phyloP scores from a whole-genome alignment of 2,797 vertebrate genomes.

The Trachops cirrhosus region DNA sequence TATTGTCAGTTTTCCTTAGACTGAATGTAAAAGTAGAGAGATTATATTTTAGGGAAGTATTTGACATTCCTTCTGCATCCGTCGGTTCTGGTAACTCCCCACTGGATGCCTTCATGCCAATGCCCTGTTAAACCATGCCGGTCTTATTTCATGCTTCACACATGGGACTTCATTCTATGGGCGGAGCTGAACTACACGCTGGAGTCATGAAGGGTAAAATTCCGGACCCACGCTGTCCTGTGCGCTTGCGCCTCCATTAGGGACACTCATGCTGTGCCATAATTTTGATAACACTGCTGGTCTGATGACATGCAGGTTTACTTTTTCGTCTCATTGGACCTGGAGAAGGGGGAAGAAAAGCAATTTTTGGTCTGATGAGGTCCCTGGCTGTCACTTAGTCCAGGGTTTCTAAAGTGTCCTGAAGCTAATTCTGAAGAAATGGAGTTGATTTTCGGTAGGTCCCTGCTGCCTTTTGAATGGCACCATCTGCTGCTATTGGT shows the following conservation, averaged over 20 bases:
- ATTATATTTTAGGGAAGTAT: background rate
- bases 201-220: constrained; percentile 64
- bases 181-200: constrained; percentile 28
- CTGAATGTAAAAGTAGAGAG: background rate
- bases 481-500: constrained; percentile 19
- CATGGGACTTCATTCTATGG: constrained; percentile 36
- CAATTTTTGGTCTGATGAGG: constrained; percentile 80
- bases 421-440: constrained; percentile 75
- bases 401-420: constrained; percentile 70
- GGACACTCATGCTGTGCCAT: constrained; percentile 22
- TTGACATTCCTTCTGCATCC: background rate
- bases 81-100: background rate
- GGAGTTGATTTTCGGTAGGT: constrained; percentile 73
- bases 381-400: constrained; percentile 62
- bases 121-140: background rate
- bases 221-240: constrained; percentile 62
- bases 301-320: constrained; percentile 60
- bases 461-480: constrained; percentile 70
- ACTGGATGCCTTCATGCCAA: background rate
- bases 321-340: constrained; percentile 71
- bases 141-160: constrained; percentile 66
- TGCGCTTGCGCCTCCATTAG: constrained; percentile 60
- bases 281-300: constrained; percentile 62
- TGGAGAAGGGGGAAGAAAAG: constrained; percentile 66
- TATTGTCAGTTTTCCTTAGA: background rate